These are phyloP conservation scores for Atta cephalotes DNA, from an alignment of 1,140 invertebrate species.

Conservation along the genomic window DNA sequence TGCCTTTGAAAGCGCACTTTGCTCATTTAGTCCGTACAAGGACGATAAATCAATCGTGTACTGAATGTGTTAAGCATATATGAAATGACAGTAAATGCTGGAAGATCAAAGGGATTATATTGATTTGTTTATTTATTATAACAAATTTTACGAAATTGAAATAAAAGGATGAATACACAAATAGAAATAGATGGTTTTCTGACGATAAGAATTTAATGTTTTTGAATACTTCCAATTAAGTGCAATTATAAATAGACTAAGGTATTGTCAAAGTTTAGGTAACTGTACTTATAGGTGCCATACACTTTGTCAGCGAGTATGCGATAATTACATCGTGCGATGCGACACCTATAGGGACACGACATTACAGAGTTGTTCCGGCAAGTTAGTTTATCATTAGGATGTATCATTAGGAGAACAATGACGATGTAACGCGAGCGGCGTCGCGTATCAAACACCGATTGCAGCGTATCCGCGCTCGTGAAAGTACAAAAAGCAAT, in stretches of 20 bases:
- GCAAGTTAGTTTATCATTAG: constrained; percentile 45
- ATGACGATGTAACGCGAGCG: constrained; percentile 47
- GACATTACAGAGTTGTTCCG: constrained; percentile 42
- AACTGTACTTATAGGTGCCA: neutral
- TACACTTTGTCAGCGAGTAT: neutral
- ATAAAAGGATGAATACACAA: neutral
- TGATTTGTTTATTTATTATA: neutral
- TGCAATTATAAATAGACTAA: constrained; percentile 1
- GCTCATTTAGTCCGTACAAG: neutral
- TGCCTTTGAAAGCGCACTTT: constrained; percentile 11
- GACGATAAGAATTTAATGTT: neutral
- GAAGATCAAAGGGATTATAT: neutral
- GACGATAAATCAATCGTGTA: constrained; percentile 9
- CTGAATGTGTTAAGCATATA: neutral
- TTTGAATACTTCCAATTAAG: neutral
- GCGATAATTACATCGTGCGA: constrained; percentile 34
- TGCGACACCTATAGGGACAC: constrained; percentile 7
- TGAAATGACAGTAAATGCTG: neutral
- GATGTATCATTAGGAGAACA: constrained; percentile 44
- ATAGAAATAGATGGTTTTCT: neutral
- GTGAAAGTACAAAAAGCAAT: constrained; percentile 46
- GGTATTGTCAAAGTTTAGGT: constrained; percentile 12
- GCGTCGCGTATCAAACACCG: constrained; percentile 50
- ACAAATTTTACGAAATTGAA: neutral
- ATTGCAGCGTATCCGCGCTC: constrained; percentile 9